phyloP scores from a whole-genome alignment of 1,140 invertebrate species.

The Micrasema longulum region DNA sequence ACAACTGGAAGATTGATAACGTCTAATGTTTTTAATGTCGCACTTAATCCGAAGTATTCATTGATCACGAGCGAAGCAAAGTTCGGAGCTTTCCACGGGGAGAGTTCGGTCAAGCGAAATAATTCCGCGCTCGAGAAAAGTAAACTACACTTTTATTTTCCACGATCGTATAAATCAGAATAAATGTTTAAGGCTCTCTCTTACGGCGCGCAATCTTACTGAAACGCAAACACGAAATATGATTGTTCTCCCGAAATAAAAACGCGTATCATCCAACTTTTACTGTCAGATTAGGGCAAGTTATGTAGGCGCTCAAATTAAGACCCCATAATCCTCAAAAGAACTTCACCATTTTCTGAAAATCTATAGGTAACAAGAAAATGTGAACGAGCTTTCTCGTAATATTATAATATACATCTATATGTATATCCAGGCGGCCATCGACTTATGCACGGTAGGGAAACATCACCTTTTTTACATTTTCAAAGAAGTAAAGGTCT shows the following conservation, averaged over 20 bases:
- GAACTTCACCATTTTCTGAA: background rate
- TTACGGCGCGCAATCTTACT: background rate
- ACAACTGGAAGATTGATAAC: too few relatives aligned
- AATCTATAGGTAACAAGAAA: too few relatives aligned
- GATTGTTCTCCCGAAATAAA: slow-evolving; percentile 32
- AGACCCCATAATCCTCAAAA: background rate
- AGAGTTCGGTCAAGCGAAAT: slow-evolving; percentile 26
- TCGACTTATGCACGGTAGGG: too few relatives aligned
- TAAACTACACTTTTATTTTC: slow-evolving; percentile 31
- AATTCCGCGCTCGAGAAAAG: slow-evolving; percentile 15
- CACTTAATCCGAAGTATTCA: too few relatives aligned
- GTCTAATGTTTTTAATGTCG: too few relatives aligned
- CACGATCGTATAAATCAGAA: slow-evolving; percentile 35
- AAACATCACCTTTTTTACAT: too few relatives aligned
- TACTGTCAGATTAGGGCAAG: slow-evolving; percentile 9
- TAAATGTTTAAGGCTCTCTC: slow-evolving; percentile 38
- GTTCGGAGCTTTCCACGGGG: slow-evolving; percentile 4
- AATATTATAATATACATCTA: too few relatives aligned
- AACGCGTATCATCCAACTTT: slow-evolving; percentile 26
- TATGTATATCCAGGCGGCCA: too few relatives aligned
- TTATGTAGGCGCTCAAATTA: slow-evolving; percentile 28
- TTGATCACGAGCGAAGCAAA: too few relatives aligned
- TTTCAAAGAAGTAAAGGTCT: too few relatives aligned
- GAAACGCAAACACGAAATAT: slow-evolving; percentile 30
- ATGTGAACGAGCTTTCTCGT: too few relatives aligned